Conservation (phyloP, 1,140 invertebrate genomes). For the Papilio polyxenes region DNA sequence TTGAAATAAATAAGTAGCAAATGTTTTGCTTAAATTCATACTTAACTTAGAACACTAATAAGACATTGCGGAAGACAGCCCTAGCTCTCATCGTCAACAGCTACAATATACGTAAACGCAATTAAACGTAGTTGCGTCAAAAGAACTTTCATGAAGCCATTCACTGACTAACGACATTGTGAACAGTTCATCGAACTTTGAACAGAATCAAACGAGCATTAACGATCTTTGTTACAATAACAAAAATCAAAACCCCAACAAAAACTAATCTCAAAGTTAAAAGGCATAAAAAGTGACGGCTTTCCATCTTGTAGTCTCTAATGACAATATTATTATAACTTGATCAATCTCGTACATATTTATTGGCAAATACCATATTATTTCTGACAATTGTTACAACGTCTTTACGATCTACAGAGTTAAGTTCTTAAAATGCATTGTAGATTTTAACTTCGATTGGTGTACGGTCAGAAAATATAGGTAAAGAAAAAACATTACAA, state of each 20-base stretch:
- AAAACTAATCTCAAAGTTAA: constrained; percentile 43
- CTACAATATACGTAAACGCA: background rate
- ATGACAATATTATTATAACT: constrained; percentile 73
- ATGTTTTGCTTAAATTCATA: background rate
- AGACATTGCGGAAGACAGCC: background rate
- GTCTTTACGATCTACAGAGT: constrained; percentile 47
- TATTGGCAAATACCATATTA: constrained; percentile 60
- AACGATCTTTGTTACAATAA: constrained; percentile 41
- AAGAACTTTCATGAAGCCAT: background rate
- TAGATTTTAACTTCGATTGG: constrained; percentile 43
- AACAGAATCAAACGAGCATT: constrained; percentile 44
- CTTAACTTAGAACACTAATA: background rate
- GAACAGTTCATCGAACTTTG: constrained; percentile 42
- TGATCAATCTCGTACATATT: constrained; percentile 44
- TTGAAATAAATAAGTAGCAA: too few species aligned
- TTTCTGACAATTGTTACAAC: constrained; percentile 53
- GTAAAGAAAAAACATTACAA: background rate
- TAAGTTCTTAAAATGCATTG: constrained; percentile 53
- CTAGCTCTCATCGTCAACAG: background rate
- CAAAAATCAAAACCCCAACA: constrained; percentile 40
- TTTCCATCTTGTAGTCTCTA: constrained; percentile 50
- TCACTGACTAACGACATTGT: constrained; percentile 37
- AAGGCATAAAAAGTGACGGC: constrained; percentile 42
- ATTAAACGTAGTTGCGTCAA: background rate
- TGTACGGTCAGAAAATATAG: constrained; percentile 54